Conservation (phyloP, 2,797 vertebrate species). For the Momotus momota region DNA sequence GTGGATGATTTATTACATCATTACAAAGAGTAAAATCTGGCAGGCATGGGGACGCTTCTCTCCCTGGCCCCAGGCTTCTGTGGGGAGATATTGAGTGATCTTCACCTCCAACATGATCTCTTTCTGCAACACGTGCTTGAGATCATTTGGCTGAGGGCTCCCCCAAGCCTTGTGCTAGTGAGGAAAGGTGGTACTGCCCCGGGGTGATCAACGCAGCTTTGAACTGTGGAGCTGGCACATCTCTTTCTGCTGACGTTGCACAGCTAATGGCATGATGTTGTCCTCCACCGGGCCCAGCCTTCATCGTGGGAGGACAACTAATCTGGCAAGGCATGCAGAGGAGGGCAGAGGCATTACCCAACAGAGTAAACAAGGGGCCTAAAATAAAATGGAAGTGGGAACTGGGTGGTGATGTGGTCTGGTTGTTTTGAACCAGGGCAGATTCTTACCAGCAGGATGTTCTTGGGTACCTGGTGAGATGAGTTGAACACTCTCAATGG, state of each 20-base stretch:
- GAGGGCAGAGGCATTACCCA: not conserved
- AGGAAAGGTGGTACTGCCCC: not conserved
- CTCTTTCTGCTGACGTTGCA: not conserved
- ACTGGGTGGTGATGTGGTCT: not conserved
- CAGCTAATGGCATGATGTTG: not conserved
- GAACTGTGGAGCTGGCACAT: not conserved
- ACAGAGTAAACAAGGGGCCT: not conserved
- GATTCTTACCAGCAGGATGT: not conserved
- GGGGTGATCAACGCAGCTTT: not conserved
- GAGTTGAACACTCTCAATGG: not conserved
- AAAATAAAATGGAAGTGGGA: not conserved
- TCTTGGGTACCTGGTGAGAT: not conserved
- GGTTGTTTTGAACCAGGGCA: not conserved
- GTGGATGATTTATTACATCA: constrained; percentile 45
- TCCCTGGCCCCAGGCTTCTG: constrained; percentile 29
- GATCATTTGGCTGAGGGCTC: not conserved
- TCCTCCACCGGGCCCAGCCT: not conserved
- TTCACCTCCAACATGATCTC: not conserved
- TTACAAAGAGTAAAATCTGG: constrained; percentile 25
- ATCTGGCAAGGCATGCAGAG: not conserved
- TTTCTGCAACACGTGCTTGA: constrained; percentile 10
- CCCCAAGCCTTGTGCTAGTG: not conserved
- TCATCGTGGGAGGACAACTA: not conserved
- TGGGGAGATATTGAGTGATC: not conserved
- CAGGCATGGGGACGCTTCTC: constrained; percentile 44